Percentiles rank a stretch among this genome's conserved stretches.
Evolutionary conservation across 2,113 vertebrate genomes (phyloP).

Genomic region (Syrrhaptes paradoxus): DNA sequence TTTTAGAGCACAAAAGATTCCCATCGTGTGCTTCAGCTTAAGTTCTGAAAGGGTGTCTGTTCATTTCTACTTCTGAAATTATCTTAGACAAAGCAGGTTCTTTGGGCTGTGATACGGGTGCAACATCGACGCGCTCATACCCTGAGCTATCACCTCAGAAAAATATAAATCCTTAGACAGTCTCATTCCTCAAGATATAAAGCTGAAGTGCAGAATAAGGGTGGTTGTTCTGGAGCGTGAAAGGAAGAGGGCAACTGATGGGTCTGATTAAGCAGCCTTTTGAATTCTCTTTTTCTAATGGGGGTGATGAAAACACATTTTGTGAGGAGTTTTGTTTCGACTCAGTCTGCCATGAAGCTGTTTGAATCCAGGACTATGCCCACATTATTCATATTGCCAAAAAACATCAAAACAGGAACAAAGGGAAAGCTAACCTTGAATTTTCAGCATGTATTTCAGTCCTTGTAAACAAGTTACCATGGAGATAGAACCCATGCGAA

Average conservation of each 20-base stretch:
- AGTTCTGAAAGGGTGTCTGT: neutral
- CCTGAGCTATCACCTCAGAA: slow-evolving; percentile 19
- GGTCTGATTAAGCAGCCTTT: slow-evolving; percentile 63
- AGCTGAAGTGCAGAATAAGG: neutral
- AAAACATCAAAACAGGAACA: slow-evolving; percentile 81
- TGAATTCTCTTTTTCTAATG: slow-evolving; percentile 61
- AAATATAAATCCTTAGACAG: neutral
- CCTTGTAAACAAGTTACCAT: slow-evolving; percentile 83
- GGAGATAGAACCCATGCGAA: slow-evolving; percentile 78
- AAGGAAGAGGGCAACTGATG: slow-evolving; percentile 36
- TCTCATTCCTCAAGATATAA: neutral
- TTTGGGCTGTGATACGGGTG: neutral
- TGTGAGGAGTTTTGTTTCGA: slow-evolving; percentile 67
- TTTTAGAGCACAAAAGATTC: slow-evolving; percentile 29
- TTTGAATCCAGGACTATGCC: slow-evolving; percentile 73
- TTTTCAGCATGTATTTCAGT: slow-evolving; percentile 78
- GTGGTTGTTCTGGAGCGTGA: neutral
- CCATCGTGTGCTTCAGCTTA: neutral
- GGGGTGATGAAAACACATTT: slow-evolving; percentile 61
- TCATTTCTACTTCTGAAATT: neutral
- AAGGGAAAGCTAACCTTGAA: slow-evolving; percentile 80
- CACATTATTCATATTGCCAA: slow-evolving; percentile 75
- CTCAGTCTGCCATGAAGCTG: slow-evolving; percentile 66
- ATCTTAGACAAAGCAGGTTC: slow-evolving; percentile 21
- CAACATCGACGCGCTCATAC: neutral